Evolutionary conservation across 2,888 invertebrate genomes (phyloP).

Genomic region (Axea sp.): DNA sequence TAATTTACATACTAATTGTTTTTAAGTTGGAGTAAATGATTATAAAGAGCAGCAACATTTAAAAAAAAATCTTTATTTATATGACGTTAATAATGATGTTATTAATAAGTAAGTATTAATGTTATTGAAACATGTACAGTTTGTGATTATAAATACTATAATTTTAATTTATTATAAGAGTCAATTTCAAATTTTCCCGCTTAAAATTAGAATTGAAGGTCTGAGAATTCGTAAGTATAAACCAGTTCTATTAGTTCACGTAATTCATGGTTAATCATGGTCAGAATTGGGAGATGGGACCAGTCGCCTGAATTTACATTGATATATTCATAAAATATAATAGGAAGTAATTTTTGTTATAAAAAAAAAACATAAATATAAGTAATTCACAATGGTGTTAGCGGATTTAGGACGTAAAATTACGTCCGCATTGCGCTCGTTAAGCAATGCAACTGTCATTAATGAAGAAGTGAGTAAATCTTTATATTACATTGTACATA

Average conservation of each 20-base stretch:
- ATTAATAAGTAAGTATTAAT: too few species aligned
- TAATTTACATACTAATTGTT: too few species aligned
- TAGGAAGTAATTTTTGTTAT: conserved; percentile 28
- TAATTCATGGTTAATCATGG: conserved; percentile 27
- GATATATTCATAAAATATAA: conserved; percentile 11
- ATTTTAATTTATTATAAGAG: too few species aligned
- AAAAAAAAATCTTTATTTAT: too few species aligned
- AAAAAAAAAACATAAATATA: conserved; percentile 16
- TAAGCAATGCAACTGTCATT: conserved; percentile 98
- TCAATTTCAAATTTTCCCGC: too few species aligned
- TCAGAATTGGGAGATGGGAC: conserved; percentile 19
- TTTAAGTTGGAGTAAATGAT: too few species aligned
- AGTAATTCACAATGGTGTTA: conserved; percentile 93
- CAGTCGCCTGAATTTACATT: conserved; percentile 33
- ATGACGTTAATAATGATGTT: too few species aligned
- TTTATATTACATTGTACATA: conserved; percentile 47
- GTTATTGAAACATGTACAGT: too few species aligned
- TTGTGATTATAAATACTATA: too few species aligned
- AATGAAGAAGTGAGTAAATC: conserved; percentile 92
- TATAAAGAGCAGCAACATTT: too few species aligned
- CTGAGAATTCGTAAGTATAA: too few species aligned
- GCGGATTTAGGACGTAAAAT: conserved; percentile 99
- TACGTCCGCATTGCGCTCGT: conserved; percentile 97
- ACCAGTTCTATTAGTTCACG: background rate
- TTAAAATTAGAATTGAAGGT: too few species aligned